Percentiles rank a stretch among this genome's conserved stretches.
phyloP scores from a whole-genome alignment of 2,797 vertebrate species.

The Phalanger gymnotis region DNA sequence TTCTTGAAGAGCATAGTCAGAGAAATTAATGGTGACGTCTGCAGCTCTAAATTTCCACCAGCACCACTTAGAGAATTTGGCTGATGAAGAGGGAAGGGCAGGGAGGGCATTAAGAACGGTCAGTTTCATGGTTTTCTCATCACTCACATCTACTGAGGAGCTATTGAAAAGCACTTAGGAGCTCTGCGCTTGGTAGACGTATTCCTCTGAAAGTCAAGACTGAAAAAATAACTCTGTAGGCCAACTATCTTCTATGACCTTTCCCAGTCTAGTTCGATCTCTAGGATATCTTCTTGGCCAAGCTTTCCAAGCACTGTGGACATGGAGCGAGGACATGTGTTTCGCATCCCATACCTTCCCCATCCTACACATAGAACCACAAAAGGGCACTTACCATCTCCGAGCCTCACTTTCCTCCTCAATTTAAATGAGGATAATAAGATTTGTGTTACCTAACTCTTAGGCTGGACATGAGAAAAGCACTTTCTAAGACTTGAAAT shows the following conservation, averaged over 20 bases:
- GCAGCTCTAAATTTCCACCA: constrained; percentile 4
- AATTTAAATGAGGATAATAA: not conserved
- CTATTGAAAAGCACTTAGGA: not conserved
- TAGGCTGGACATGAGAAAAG: not conserved
- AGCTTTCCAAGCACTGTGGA: not conserved
- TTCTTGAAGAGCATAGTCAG: constrained; percentile 49
- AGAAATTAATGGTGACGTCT: constrained; percentile 40
- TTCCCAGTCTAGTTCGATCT: not conserved
- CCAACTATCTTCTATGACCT: constrained; percentile 35
- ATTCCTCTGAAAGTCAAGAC: constrained; percentile 54
- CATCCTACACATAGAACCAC: not conserved
- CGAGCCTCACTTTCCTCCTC: not conserved
- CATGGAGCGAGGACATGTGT: not conserved
- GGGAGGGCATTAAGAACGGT: constrained; percentile 25
- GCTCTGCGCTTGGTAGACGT: constrained; percentile 45
- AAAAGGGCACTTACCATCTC: not conserved
- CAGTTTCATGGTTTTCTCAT: constrained; percentile 28
- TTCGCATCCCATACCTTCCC: not conserved
- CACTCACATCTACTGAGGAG: not conserved
- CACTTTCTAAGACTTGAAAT: not conserved
- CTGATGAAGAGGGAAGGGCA: constrained; percentile 39
- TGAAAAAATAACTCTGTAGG: constrained; percentile 41
- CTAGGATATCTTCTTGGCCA: not conserved
- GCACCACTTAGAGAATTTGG: constrained; percentile 42
- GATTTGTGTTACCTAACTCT: not conserved